Base-by-base conservation (phyloP, 1,140 invertebrate genomes). In the Drosophila orena region DNA sequence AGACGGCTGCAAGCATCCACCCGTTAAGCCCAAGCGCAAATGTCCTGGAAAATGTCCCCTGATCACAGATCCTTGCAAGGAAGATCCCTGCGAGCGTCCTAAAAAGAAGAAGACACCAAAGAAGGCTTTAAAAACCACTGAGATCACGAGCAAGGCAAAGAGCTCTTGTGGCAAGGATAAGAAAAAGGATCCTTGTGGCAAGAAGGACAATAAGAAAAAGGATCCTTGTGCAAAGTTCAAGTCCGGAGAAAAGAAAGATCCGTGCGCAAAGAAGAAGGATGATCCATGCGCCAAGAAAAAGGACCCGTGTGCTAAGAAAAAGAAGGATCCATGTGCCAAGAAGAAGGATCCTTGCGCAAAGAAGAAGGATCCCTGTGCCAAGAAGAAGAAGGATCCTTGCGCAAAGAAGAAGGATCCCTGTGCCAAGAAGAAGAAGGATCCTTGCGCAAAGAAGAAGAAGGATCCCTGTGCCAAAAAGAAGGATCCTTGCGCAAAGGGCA, bases 11-110 rank as follows among this genome's bases (percentile, higher is more conserved):
- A 88, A 88, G 50, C 0, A 79, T 40, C 83, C 83, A 0, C 42
- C 80, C 4, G 15, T 88, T 0, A 88, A 88, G 37, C 66, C 66
- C 0, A 83, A 91, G 17, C 81, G 79, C 24, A 88, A 88, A 35
- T 88, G 84, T 34, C 60, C 68, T 2, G 83, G 83, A 15, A 79
- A 76, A 10, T 89, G 84, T 43, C 80, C 80, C 0, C 35, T 80
- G 8, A 42, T 81, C 2, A 58, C 73, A n/a, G 86, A 90, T 47
- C 81, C 88, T 0, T 90, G 86, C 60, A 81, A 85, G 20, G 65
- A 90, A 8, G 54, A 75, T 42, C 59, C 59, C 1, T 85, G 80
- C 30, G 80, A 72, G 38, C 47, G 58, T 14, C 88, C 84, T 0
- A 22, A 22, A 7, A 80, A 73, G 30, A 49, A 52, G 14, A 54